A percentile compares a stretch with the other conserved stretches of the same genome.
phyloP scores from a whole-genome alignment of 2,888 invertebrate genomes.

The Calameuta filiformis region DNA sequence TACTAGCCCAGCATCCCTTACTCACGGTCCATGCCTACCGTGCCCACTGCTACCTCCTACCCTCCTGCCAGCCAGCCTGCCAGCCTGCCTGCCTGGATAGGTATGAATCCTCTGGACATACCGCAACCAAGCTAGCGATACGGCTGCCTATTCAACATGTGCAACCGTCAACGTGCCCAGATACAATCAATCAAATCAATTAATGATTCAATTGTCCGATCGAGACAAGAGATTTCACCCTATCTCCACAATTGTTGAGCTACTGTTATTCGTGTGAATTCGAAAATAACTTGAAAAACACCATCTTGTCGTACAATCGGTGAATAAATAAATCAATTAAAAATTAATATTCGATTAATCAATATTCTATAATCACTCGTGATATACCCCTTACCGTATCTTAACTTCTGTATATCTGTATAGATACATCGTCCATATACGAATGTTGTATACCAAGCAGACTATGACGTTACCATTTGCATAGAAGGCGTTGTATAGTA shows the following conservation, averaged over 20 bases:
- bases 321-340: not conserved
- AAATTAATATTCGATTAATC: not conserved
- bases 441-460: constrained; percentile 52
- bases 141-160: constrained; percentile 60
- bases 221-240: constrained; percentile 12
- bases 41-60: constrained; percentile 4
- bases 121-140: constrained; percentile 47
- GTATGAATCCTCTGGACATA: constrained; percentile 54
- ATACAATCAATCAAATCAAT: constrained; percentile 64
- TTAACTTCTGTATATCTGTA: constrained; percentile 43
- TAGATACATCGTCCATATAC: constrained; percentile 49
- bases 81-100: constrained; percentile 27
- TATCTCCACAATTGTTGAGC: not conserved
- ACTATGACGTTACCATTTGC: constrained; percentile 65
- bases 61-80: constrained; percentile 10
- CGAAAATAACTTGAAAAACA: not conserved
- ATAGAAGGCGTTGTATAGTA: constrained; percentile 57
- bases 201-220: constrained; percentile 59
- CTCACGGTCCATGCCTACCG: constrained; percentile 13
- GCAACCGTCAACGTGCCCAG: constrained; percentile 59
- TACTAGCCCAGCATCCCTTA: not conserved
- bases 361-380: not conserved
- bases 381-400: not conserved
- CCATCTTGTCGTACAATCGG: not conserved
- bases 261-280: not conserved